phyloP scores from a whole-genome alignment of 53 echinoderm and acorn worm genomes.

The Mesocentrotus franciscanus region DNA sequence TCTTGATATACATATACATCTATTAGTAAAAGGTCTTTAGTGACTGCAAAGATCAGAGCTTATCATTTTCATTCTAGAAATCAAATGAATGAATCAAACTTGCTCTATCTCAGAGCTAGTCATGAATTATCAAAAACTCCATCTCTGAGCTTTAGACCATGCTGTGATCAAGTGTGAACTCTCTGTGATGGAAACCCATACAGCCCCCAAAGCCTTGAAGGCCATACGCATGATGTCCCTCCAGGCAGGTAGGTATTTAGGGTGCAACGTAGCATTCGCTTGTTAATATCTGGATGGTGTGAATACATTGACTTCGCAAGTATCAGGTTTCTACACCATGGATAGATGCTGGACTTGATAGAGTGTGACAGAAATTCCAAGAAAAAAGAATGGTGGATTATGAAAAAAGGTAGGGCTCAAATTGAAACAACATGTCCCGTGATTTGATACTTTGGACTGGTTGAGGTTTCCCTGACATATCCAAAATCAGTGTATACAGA shows the following conservation, averaged over 20 bases:
- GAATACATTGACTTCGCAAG: constrained; percentile 49
- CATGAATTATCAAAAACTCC: neutral
- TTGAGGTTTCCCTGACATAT: neutral
- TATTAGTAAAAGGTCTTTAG: too few relatives aligned
- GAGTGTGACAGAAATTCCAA: neutral
- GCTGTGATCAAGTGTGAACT: constrained; percentile 7
- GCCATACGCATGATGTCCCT: constrained; percentile 43
- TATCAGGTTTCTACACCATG: neutral
- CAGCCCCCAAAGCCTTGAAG: neutral
- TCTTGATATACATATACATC: too few relatives aligned
- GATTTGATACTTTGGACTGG: neutral
- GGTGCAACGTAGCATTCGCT: constrained; percentile 14
- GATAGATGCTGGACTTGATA: neutral
- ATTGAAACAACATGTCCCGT: neutral
- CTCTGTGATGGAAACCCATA: neutral
- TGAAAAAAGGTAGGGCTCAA: neutral
- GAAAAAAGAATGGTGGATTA: neutral
- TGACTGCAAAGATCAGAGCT: neutral
- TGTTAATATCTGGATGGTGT: constrained; percentile 44
- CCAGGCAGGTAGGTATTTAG: neutral
- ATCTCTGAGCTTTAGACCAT: neutral
- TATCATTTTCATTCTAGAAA: neutral
- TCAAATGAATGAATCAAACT: neutral
- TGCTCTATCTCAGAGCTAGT: neutral
- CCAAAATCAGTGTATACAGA: too few relatives aligned